A percentile compares a stretch with the other conserved stretches of the same genome.
Evolutionary conservation across 2,888 invertebrate species (phyloP).

Genomic region (Nomada flava): DNA sequence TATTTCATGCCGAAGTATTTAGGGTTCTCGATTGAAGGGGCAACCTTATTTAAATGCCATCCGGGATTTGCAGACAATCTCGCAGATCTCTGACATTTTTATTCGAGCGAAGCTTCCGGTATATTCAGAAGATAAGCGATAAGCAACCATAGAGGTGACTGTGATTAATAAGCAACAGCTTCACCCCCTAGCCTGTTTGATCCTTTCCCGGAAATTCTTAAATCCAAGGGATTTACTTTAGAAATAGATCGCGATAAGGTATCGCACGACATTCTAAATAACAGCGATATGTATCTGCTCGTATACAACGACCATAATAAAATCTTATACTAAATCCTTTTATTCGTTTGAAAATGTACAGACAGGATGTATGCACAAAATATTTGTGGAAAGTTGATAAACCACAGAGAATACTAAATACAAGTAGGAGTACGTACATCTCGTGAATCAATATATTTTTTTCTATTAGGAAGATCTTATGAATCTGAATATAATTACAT

Average conservation of each 20-base stretch:
- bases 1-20: neutral
- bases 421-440: too few species aligned
- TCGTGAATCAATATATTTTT: too few species aligned
- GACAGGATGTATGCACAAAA: neutral
- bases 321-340: too few species aligned
- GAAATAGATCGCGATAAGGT: neutral
- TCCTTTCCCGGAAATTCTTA: neutral
- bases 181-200: neutral
- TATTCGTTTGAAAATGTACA: too few species aligned
- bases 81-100: conserved; percentile 17
- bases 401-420: too few species aligned
- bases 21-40: neutral
- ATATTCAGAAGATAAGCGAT: conserved; percentile 44
- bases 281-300: too few species aligned
- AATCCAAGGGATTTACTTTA: neutral
- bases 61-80: conserved; percentile 34
- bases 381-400: too few species aligned
- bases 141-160: conserved; percentile 29
- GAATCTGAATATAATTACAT: too few species aligned
- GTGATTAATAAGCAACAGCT: conserved; percentile 45
- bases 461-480: too few species aligned
- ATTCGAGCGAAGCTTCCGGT: conserved; percentile 18
- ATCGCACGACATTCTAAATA: too few species aligned
- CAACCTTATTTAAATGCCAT: conserved; percentile 44
- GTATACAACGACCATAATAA: too few species aligned